Evolutionary conservation across 1,140 invertebrate species (phyloP), one percentile per base, ranked within the genome.

Genomic region (Daktulosphaira vitifoliae): DNA sequence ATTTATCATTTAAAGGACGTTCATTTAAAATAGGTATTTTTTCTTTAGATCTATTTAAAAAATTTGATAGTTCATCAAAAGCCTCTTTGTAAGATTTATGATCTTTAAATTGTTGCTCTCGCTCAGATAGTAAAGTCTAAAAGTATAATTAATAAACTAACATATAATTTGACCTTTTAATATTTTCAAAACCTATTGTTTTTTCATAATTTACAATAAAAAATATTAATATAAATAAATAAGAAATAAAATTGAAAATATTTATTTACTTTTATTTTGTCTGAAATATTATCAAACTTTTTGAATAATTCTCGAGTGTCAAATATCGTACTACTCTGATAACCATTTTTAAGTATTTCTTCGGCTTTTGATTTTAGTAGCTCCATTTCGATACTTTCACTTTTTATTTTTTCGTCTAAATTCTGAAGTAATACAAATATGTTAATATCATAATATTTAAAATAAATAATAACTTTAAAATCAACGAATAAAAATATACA

Each of bases 381-480:
- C 69, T 96, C 92, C 3, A 96, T 90, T 73, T 96, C 92, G 68
- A 92, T 87, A 70, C 92, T 90, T 72, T 96, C 92, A 73, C 90
- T 89, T 6, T 88, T 80, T 3, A 92, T 84, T 76, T 91, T 94
- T 73, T 96, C 89, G 74, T 92, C 90, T 0, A 92, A 78, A 66
- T 81, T 74, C 76, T 78, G 67, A 65, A 72, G 68, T 66, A 25
- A 54, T 25, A 20, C 11, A 11, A n/a, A 33, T 33, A 33, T 33
- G 44, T 16, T 22, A 48, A 48, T 6, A 48, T 39, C 38, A 48
- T 16, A 48, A 48, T 48, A 48, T 48, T 48, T 48, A 16, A 22
- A 22, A 16, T 16, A n/a, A 5, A 22, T n/a, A n/a, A n/a, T n/a
- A n/a, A n/a, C n/a, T n/a, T n/a, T n/a, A n/a, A 20, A 42, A 3